phyloP scores from a whole-genome alignment of 2,797 vertebrate genomes.

The Macropodus opercularis region DNA sequence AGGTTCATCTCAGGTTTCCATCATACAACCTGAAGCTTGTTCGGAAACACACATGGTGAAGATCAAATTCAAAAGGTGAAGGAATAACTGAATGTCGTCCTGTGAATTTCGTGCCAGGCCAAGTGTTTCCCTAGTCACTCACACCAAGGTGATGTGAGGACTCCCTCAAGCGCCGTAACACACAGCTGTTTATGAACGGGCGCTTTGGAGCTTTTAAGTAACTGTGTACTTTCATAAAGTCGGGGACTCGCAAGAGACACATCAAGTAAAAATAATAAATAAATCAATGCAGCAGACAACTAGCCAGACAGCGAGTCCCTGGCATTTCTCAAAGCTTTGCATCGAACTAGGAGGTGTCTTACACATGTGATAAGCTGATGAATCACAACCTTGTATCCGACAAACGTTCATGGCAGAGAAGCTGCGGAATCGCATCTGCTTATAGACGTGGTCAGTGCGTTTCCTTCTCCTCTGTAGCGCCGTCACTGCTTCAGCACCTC shows the following conservation, averaged over 20 bases:
- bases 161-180: constrained; percentile 9
- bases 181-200: constrained; percentile 16
- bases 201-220: constrained; percentile 12
- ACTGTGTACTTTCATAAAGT: constrained; percentile 13
- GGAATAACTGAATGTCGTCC: not conserved
- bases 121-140: not conserved
- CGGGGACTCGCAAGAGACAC: constrained; percentile 5
- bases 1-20: not conserved
- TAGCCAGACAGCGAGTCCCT: not conserved
- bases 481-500: constrained; percentile 19
- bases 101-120: not conserved
- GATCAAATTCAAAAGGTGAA: not conserved
- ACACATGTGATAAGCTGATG: too few species aligned
- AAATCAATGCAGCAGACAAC: not conserved
- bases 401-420: too few species aligned
- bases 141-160: not conserved
- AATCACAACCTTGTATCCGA: too few species aligned
- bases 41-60: not conserved
- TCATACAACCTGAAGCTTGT: not conserved
- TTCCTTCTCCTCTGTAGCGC: constrained; percentile 2
- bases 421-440: too few species aligned
- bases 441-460: too few species aligned
- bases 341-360: too few species aligned
- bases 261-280: constrained; percentile 3
- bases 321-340: not conserved